Base-by-base conservation (phyloP, 2,113 vertebrate genomes). In the Terrapene triunguis region DNA sequence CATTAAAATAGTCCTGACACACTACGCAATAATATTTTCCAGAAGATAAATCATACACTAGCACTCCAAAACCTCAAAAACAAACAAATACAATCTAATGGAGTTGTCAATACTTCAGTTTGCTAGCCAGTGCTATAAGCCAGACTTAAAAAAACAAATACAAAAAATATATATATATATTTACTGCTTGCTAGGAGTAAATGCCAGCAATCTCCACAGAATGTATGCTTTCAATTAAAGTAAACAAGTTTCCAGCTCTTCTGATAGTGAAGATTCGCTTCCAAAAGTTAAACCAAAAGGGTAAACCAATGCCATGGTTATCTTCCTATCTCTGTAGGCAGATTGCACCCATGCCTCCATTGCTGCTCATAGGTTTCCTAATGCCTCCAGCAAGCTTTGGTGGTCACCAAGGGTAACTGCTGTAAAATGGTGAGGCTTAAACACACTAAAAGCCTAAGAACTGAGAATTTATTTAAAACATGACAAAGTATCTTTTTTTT, bases 91-190 rank as follows among this genome's bases (percentile, higher is more conserved):
- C 90, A 84, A 92, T 48, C 42, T 42, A 84, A 35, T 8, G 42
- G 5, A 84, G 10, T 16, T 54, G 17, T 35, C 74, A n/a, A 27
- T 32, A 81, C 89, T 87, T 87, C 84, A 90, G n/a, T 10, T 44
- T 83, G 48, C 21, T 19, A 78, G 48, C 5, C 57, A 89, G 27
- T 22, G 54, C 1, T 74, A 42, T 42, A 38, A 72, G 4, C n/a
- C 17, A 21, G 32, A 47, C n/a, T 16, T 21, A 91, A 89, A 95
- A 95, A 88, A 42, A 59, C 29, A 89, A 95, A 88, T 35, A 59
- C 29, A 72, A 35, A 86, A 91, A 90, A 92, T 42, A 91, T 79
- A 57, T n/a, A n/a, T n/a, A n/a, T n/a, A 65, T 1, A 54, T 90
- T 89, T 35, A 65, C 85, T 89, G 87, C 57, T 92, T 84, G 90